Percentiles rank a stretch among this genome's conserved stretches.
These are phyloP conservation scores for Adrianichthys oophorus DNA, from an alignment of 2,797 vertebrate genomes.

Conservation along the genomic window DNA sequence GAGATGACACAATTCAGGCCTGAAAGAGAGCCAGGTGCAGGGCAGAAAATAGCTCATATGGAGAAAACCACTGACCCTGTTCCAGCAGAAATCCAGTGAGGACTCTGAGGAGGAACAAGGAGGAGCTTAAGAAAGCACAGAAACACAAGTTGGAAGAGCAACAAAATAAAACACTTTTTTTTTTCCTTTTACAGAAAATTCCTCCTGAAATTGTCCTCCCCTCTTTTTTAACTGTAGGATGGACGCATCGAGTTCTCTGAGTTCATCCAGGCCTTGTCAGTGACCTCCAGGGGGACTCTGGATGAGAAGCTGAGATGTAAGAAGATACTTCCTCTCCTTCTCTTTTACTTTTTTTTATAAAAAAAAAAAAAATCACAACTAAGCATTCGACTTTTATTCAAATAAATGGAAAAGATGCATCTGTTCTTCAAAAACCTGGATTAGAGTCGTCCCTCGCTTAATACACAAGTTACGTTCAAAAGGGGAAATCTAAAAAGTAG, in stretches of 20 bases:
- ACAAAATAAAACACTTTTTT: too few species aligned
- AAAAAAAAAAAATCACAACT: slow-evolving; percentile 21
- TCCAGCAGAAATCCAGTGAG: slow-evolving; percentile 51
- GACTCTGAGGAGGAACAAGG: slow-evolving; percentile 35
- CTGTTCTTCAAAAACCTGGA: too few species aligned
- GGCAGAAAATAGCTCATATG: slow-evolving; percentile 72
- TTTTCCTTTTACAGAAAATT: too few species aligned
- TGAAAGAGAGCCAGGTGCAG: slow-evolving; percentile 65
- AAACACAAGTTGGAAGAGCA: slow-evolving; percentile 14
- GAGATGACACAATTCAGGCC: slow-evolving; percentile 64
- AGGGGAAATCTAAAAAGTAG: too few species aligned
- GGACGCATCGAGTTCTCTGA: slow-evolving; percentile 97
- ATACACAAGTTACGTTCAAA: too few species aligned
- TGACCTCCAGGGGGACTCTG: slow-evolving; percentile 95
- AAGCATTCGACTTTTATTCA: not conserved
- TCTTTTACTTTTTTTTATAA: slow-evolving; percentile 35
- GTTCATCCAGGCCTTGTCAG: slow-evolving; percentile 98
- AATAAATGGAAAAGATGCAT: too few species aligned
- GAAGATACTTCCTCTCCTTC: slow-evolving; percentile 45
- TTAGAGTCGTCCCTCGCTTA: too few species aligned
- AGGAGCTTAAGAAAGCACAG: slow-evolving; percentile 34
- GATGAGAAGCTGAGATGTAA: slow-evolving; percentile 98
- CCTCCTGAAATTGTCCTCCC: slow-evolving; percentile 12
- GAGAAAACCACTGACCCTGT: slow-evolving; percentile 63
- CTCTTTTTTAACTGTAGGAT: slow-evolving; percentile 75